phyloP scores from a whole-genome alignment of 1,140 invertebrate species.

The Sminthurinus signatus region DNA sequence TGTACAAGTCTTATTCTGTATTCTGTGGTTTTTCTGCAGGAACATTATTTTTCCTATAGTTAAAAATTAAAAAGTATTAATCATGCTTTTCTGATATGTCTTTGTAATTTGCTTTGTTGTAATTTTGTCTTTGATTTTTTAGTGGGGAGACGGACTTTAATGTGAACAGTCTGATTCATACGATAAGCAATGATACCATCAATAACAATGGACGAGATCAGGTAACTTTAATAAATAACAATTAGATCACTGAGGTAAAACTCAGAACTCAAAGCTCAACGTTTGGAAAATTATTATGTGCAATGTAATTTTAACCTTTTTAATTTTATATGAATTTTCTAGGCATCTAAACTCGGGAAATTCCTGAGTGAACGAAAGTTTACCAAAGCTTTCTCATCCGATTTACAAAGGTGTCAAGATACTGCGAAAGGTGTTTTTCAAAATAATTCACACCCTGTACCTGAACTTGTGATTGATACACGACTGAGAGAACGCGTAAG shows the following conservation, averaged over 20 bases:
- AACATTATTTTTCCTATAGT: no score
- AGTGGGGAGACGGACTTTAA: constrained; percentile 11
- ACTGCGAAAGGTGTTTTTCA: not conserved
- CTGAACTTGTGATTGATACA: constrained; percentile 2
- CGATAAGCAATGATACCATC: not conserved
- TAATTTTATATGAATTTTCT: not conserved
- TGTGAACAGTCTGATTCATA: not conserved
- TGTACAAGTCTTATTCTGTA: no score
- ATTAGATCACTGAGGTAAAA: not conserved
- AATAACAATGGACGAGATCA: constrained; percentile 12
- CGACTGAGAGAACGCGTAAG: constrained; percentile 16
- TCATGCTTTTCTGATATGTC: no score
- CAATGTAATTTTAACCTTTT: no score
- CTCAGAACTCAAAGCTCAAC: not conserved
- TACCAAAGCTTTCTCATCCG: not conserved
- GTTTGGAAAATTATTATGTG: no score
- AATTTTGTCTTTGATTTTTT: not conserved
- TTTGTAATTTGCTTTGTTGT: not conserved
- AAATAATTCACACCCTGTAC: not conserved
- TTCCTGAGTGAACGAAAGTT: constrained; percentile 7
- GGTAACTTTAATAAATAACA: constrained; percentile 1
- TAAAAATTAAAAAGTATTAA: no score
- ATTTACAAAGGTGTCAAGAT: constrained; percentile 14
- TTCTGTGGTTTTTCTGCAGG: no score
- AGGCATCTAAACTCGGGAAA: constrained; percentile 9